Conservation (phyloP, 2,113 vertebrate species). For the Puntigrus tetrazona region DNA sequence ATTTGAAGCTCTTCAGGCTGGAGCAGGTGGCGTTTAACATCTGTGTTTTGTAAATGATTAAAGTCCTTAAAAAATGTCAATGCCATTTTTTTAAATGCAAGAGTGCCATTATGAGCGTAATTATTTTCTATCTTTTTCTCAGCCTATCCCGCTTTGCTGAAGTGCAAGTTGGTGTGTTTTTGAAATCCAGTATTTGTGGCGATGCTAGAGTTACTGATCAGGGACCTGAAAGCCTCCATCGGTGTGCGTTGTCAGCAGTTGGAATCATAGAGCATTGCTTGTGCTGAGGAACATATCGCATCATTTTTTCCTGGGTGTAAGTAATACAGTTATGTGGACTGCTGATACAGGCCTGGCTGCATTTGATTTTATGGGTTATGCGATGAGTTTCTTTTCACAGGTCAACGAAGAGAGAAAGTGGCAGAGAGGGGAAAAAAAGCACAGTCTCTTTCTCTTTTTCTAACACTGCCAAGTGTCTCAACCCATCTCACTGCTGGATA, state of each 20-base stretch:
- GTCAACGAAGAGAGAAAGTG: conserved; percentile 21
- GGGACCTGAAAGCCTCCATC: background rate
- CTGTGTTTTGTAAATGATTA: background rate
- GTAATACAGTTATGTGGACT: conserved; percentile 45
- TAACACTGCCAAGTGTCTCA: conserved; percentile 37
- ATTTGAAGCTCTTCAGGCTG: background rate
- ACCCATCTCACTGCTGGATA: conserved; percentile 17
- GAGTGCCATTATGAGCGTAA: no score
- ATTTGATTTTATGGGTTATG: conserved; percentile 50
- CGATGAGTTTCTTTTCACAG: conserved; percentile 29
- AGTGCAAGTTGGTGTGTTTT: background rate
- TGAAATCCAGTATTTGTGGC: background rate
- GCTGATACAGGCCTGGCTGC: conserved; percentile 45
- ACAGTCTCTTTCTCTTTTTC: conserved; percentile 4
- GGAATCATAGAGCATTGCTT: conserved; percentile 15
- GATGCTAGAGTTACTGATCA: background rate
- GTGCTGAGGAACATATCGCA: conserved; percentile 35
- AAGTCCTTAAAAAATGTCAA: background rate
- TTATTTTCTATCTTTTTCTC: background rate
- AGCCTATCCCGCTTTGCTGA: background rate
- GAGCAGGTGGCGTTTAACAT: background rate
- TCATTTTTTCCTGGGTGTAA: background rate
- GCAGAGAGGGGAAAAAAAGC: background rate
- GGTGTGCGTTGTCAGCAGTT: conserved; percentile 42
- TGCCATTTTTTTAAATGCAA: background rate